Evolutionary conservation across 1,140 invertebrate species (phyloP).

Genomic region (Physella acuta): DNA sequence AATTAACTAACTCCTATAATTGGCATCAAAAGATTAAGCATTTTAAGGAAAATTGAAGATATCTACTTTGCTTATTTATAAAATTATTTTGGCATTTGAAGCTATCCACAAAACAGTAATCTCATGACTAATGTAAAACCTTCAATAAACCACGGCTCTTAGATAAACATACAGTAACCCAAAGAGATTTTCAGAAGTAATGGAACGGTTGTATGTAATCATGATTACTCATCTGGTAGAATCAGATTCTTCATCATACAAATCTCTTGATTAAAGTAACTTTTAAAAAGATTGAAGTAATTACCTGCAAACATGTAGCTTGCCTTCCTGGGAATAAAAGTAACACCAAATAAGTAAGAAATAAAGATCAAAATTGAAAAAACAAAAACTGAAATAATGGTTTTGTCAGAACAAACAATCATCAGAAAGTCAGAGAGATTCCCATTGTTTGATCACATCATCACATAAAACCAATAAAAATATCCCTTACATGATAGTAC

Average conservation of each 20-base stretch:
- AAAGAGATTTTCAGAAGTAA: background rate
- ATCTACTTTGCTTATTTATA: background rate
- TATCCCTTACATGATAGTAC: background rate
- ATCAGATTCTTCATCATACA: background rate
- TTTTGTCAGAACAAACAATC: conserved; percentile 7
- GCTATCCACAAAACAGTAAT: background rate
- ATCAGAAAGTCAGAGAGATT: conserved; percentile 15
- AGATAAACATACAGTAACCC: background rate
- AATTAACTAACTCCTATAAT: no score
- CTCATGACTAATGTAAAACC: background rate
- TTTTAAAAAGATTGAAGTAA: background rate
- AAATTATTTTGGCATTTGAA: background rate
- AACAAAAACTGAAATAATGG: background rate
- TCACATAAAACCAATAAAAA: background rate
- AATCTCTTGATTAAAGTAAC: background rate
- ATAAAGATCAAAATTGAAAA: background rate
- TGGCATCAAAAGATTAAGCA: no score
- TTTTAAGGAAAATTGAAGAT: no score
- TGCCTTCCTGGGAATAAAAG: no score
- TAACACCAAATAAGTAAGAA: background rate
- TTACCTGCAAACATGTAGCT: background rate
- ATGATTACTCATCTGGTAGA: background rate
- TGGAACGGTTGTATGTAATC: background rate
- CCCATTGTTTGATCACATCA: conserved; percentile 15
- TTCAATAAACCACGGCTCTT: background rate